Evolutionary conservation across 1,140 invertebrate species (phyloP).

Genomic region (Tetragonula clypearis): DNA sequence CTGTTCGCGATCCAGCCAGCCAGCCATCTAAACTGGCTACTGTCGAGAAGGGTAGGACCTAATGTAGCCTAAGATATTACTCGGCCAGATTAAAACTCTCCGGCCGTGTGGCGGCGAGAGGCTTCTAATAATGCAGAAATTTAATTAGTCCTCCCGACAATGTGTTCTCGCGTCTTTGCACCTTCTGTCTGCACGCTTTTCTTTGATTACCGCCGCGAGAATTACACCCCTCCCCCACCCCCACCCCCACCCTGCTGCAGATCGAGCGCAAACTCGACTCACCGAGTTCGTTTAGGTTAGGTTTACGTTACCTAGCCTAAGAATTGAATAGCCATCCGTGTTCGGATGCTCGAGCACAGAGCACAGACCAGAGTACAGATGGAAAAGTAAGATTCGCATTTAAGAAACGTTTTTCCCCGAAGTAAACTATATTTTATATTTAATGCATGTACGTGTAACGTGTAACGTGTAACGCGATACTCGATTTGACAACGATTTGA

Average conservation of each 20-base stretch:
- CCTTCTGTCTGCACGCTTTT: conserved; percentile 8
- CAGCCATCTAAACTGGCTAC: conserved; percentile 24
- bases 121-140: conserved; percentile 69
- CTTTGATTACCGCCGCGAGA: conserved; percentile 4
- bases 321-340: background rate
- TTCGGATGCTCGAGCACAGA: background rate
- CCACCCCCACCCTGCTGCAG: background rate
- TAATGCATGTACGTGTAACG: background rate
- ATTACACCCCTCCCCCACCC: background rate
- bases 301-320: background rate
- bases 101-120: conserved; percentile 50
- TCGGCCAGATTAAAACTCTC: conserved; percentile 70
- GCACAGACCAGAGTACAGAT: background rate
- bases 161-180: conserved; percentile 61
- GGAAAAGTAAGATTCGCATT: background rate
- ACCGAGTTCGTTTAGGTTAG: no score
- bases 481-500: background rate
- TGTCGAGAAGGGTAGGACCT: conserved; percentile 58
- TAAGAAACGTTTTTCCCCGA: background rate
- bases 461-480: background rate
- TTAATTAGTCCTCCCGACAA: conserved; percentile 67
- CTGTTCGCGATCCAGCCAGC: conserved; percentile 49
- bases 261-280: background rate
- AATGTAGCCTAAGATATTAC: conserved; percentile 75
- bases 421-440: background rate